These are phyloP conservation scores for Drosophila austrosaltans DNA, from an alignment of 2,888 invertebrate species.

Conservation along the genomic window DNA sequence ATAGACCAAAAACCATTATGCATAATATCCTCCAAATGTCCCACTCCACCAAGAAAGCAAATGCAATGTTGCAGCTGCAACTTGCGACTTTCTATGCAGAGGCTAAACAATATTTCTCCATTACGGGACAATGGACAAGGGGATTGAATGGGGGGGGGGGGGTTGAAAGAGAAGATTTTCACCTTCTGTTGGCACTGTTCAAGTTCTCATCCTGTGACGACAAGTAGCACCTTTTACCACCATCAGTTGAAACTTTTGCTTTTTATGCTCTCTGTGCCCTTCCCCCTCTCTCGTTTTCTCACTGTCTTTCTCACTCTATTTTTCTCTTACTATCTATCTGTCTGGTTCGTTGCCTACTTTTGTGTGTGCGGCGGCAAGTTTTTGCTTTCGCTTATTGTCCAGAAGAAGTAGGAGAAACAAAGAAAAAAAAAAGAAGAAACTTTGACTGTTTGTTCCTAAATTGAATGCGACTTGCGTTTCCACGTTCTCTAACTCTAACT, in stretches of 20 bases:
- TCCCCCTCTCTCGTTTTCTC: constrained; percentile 46
- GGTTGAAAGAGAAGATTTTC: constrained; percentile 23
- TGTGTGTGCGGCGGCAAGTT: constrained; percentile 50
- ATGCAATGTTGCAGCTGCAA: constrained; percentile 27
- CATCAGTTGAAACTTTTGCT: constrained; percentile 68
- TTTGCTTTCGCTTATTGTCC: constrained; percentile 65
- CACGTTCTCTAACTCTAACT: constrained; percentile 19
- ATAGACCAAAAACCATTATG: constrained; percentile 75
- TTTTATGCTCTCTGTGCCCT: constrained; percentile 52
- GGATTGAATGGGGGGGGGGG: background rate
- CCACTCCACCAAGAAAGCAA: constrained; percentile 5
- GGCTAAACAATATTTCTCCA: constrained; percentile 75
- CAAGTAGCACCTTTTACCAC: constrained; percentile 74
- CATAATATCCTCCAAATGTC: constrained; percentile 55
- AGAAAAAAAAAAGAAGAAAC: constrained; percentile 53
- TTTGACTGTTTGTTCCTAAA: constrained; percentile 66
- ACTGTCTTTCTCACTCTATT: background rate
- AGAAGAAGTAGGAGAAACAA: constrained; percentile 45
- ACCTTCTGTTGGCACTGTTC: constrained; percentile 16
- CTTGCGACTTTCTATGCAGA: constrained; percentile 35
- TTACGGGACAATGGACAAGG: constrained; percentile 67
- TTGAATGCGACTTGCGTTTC: constrained; percentile 68
- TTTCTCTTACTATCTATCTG: constrained; percentile 25
- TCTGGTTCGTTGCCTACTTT: constrained; percentile 66
- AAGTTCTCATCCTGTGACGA: constrained; percentile 33